Percentiles rank a stretch among this genome's conserved stretches.
phyloP scores from a whole-genome alignment of 2,888 invertebrate genomes.

The Siphonodentalium dalli region DNA sequence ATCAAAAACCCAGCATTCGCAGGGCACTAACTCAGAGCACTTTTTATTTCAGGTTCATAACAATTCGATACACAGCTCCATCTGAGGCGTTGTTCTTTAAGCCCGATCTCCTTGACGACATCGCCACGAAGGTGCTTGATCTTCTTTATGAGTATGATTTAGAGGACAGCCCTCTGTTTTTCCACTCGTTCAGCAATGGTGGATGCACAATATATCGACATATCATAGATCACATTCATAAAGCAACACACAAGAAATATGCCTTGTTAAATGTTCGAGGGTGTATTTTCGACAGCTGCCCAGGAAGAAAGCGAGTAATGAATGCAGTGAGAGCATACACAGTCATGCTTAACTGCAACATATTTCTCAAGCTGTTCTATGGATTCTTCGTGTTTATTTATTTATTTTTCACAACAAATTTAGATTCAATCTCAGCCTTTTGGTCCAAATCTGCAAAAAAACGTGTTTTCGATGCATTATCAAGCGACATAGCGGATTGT shows the following conservation, averaged over 20 bases:
- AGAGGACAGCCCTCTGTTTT: slow-evolving; percentile 76
- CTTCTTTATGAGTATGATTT: slow-evolving; percentile 74
- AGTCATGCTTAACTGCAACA: slow-evolving; percentile 29
- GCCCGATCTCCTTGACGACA: slow-evolving; percentile 70
- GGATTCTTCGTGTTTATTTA: slow-evolving; percentile 65
- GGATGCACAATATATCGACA: slow-evolving; percentile 77
- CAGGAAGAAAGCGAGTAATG: slow-evolving; percentile 66
- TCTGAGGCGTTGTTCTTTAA: slow-evolving; percentile 74
- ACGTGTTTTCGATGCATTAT: slow-evolving; percentile 41
- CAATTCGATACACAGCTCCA: slow-evolving; percentile 76
- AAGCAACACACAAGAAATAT: slow-evolving; percentile 20
- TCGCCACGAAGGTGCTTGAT: slow-evolving; percentile 74
- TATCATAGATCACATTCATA: slow-evolving; percentile 70
- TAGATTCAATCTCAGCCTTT: slow-evolving; percentile 22
- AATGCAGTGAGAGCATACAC: slow-evolving; percentile 45
- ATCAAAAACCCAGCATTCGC: too few species aligned
- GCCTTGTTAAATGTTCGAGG: slow-evolving; percentile 37
- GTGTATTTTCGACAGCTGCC: slow-evolving; percentile 75
- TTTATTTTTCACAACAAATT: slow-evolving; percentile 33
- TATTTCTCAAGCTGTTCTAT: slow-evolving; percentile 37
- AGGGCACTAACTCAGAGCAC: too few species aligned
- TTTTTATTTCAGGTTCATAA: slow-evolving; percentile 72
- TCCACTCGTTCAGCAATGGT: slow-evolving; percentile 81
- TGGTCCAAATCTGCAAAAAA: slow-evolving; percentile 17
- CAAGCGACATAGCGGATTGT: slow-evolving; percentile 71